Evolutionary conservation across 1,140 invertebrate genomes (phyloP), one percentile per base, ranked within the genome.

Genomic region (Aphelenchoides besseyi): DNA sequence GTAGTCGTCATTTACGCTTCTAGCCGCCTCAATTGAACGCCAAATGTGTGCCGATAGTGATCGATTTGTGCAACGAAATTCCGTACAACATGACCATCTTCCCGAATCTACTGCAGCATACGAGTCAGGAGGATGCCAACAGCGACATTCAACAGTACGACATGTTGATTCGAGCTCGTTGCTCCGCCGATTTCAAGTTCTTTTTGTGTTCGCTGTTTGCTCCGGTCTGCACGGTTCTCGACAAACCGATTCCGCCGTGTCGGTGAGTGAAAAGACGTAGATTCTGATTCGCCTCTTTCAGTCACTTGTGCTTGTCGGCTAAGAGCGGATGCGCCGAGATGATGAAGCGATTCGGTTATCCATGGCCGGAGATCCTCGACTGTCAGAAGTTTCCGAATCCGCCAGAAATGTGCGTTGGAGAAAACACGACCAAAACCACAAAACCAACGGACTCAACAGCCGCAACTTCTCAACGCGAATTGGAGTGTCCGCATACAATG

Each of bases 161-260:
- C 69, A 93, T 95, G 1, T 86, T 98, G n/a, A 91, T 98, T 0
- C 97, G 97, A 87, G 90, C 97, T 2, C 90, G 94, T 76, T 98
- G 96, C 85, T 95, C 93, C 74, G 89, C 91, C 0, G 92, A 97
- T 85, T 86, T 97, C 33, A 91, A 94, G 83, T 91, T 97, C 73
- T 98, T 99, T 85, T 86, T 99, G 23, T 99, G 97, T 87, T 91
- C 93, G 0, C 89, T 98, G 62, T 98, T 94, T 85, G 92, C 91
- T 2, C 96, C 97, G 0, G 91, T 98, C 0, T 98, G 96, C 84
- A 95, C 93, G 0, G 92, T 96, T 62, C 85, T 97, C 68, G 92
- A 95, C 32, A 87, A 88, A 72, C 90, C 94, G 0, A 89, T 98
- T 72, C 94, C 93, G 1, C 95, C 95, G 0, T 98, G 95, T 84